phyloP scores from a whole-genome alignment of 2,888 invertebrate genomes.

The Poecilobothrus nobilitatus region DNA sequence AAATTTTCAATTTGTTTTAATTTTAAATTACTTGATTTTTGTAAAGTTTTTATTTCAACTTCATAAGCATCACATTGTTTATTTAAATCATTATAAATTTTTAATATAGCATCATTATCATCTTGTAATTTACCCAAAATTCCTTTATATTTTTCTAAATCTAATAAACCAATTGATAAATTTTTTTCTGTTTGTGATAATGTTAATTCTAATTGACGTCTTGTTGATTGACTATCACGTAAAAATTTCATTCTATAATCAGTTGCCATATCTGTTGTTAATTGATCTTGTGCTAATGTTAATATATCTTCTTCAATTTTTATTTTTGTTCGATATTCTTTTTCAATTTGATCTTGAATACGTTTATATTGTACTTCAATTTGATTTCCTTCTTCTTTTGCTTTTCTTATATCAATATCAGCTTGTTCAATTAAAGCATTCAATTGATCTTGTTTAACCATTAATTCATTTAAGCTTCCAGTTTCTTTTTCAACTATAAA shows the following conservation, averaged over 20 bases:
- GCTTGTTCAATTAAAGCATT: slow-evolving; percentile 53
- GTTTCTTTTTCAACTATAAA: slow-evolving; percentile 48
- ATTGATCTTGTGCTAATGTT: slow-evolving; percentile 55
- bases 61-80: slow-evolving; percentile 43
- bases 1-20: slow-evolving; percentile 47
- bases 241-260: slow-evolving; percentile 45
- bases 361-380: slow-evolving; percentile 36
- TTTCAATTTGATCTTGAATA: slow-evolving; percentile 45
- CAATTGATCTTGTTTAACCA: slow-evolving; percentile 49
- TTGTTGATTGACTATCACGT: slow-evolving; percentile 43
- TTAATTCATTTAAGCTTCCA: slow-evolving; percentile 46
- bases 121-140: slow-evolving; percentile 28
- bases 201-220: slow-evolving; percentile 41
- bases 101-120: slow-evolving; percentile 29
- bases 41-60: slow-evolving; percentile 44
- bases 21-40: slow-evolving; percentile 45
- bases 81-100: slow-evolving; percentile 40
- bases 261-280: slow-evolving; percentile 60
- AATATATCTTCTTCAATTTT: slow-evolving; percentile 58
- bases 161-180: slow-evolving; percentile 45
- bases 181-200: slow-evolving; percentile 48
- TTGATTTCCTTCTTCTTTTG: slow-evolving; percentile 42
- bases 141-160: slow-evolving; percentile 40
- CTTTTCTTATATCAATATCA: slow-evolving; percentile 52
- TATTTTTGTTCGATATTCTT: slow-evolving; percentile 48